Evolutionary conservation across 2,113 vertebrate genomes (phyloP), one percentile per base, ranked within the genome.

Genomic region (Anguilla rostrata): DNA sequence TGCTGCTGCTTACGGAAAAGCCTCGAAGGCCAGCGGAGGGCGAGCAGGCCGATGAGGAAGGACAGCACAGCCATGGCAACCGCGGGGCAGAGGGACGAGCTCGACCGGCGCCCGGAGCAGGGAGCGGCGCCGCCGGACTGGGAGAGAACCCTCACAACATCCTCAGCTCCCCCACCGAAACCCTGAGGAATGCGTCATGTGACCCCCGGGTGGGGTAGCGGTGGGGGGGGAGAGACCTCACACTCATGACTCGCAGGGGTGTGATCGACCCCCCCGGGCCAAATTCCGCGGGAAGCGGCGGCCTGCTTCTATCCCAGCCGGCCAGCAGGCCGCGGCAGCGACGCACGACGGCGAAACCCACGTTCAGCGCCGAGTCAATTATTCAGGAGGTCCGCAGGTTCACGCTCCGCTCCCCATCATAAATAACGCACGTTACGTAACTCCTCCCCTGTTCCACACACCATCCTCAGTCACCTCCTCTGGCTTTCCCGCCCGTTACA

Each of bases 141-240:
- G 9, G 26, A 75, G 5, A 12, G 71, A n/a, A 75, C 71, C 71
- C 71, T 34, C 26, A 53, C 12, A 75, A 7, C 7, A 75, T n/a
- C 71, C 71, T 75, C n/a, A n/a, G 16, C 22, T 26, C 22, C 26
- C 20, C 63, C 20, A 22, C 20, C 16, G 39, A 20, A 46, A 16
- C 39, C 79, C 39, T 81, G 79, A 46, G 79, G 39, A 81, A 81
- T 41, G 79, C 4, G 40, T 46, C 79, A 81, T 81, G 41, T 81
- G 39, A 46, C 79, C 40, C 39, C 22, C 2, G 15, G 15, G 18
- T 7, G 3, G 12, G 71, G 71, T 34, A 40, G 78, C 3, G 2
- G 29, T 1, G 14, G 39, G 39, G 16, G 63, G 34, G 15, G 34
- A 14, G 34, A 2, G 40, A 39, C 34, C 15, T n/a, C 40, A 41